Conservation (phyloP, 2,113 vertebrate species). For the Cavia aperea region DNA sequence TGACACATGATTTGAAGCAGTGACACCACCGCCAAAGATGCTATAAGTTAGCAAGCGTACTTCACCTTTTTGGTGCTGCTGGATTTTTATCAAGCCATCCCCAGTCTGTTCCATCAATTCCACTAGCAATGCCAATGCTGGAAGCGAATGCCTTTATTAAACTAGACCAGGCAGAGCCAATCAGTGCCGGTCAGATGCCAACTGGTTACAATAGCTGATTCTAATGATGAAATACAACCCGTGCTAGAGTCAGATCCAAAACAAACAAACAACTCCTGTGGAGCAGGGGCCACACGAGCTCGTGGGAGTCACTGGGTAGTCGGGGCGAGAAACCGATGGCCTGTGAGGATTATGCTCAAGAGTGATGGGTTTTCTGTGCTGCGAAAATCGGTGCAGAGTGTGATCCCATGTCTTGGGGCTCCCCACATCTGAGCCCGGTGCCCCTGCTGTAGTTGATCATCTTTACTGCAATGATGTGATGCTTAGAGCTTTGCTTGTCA, state of each 20-base stretch:
- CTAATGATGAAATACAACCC: constrained; percentile 63
- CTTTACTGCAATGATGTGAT: constrained; percentile 53
- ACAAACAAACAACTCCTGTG: constrained; percentile 57
- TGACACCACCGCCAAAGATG: not conserved
- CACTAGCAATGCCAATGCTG: not conserved
- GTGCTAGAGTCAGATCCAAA: constrained; percentile 66
- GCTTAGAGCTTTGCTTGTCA: constrained; percentile 52
- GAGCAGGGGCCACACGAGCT: constrained; percentile 20
- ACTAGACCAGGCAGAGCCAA: constrained; percentile 58
- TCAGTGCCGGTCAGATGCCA: constrained; percentile 11
- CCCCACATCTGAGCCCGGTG: constrained; percentile 11
- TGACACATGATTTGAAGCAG: not conserved
- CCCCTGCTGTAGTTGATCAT: constrained; percentile 60
- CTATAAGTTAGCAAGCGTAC: constrained; percentile 29
- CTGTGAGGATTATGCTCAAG: constrained; percentile 21
- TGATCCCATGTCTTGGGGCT: constrained; percentile 15
- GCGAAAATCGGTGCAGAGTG: constrained; percentile 43
- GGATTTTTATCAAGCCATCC: constrained; percentile 43
- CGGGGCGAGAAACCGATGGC: constrained; percentile 40
- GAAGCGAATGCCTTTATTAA: constrained; percentile 55
- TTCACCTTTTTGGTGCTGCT: constrained; percentile 38
- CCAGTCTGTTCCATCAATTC: constrained; percentile 22
- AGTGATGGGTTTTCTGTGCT: constrained; percentile 49
- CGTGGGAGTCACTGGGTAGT: constrained; percentile 33
- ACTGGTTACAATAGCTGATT: constrained; percentile 52